Conservation (phyloP, 2,113 vertebrate species). For the Myocastor coypus region DNA sequence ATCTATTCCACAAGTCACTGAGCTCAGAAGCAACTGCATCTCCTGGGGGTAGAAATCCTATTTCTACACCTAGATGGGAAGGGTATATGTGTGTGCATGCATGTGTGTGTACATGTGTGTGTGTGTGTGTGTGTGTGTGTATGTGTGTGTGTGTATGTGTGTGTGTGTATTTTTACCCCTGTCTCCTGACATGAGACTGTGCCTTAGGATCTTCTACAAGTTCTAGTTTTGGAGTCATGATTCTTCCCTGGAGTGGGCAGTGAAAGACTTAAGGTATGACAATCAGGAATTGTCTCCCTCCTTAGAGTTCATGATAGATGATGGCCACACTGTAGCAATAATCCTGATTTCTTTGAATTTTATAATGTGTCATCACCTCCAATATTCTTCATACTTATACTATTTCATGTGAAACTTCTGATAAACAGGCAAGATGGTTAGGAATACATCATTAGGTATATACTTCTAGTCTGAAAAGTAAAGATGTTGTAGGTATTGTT, state of each 20-base stretch:
- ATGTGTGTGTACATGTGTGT: not conserved
- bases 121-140: not conserved
- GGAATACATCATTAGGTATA: not conserved
- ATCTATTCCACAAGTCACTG: not conserved
- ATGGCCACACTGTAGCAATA: not conserved
- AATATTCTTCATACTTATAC: not conserved
- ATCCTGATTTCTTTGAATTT: not conserved
- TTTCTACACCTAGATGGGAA: not conserved
- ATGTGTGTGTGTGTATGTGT: too few relatives aligned
- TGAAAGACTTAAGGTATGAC: not conserved
- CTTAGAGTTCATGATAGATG: not conserved
- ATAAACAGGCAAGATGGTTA: not conserved
- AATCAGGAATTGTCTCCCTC: not conserved
- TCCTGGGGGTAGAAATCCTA: not conserved
- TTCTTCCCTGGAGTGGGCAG: not conserved
- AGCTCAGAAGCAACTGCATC: not conserved
- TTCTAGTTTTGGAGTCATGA: not conserved
- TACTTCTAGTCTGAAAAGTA: not conserved
- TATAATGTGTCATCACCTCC: not conserved
- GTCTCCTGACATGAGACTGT: not conserved
- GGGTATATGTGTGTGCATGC: not conserved
- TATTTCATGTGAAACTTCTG: not conserved
- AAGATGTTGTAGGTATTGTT: not conserved
- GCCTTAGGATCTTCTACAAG: fast-evolving
- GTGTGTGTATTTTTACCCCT: not conserved